These are phyloP conservation scores for Centruroides sculpturatus DNA, from an alignment of 1,140 invertebrate species.

Conservation along the genomic window DNA sequence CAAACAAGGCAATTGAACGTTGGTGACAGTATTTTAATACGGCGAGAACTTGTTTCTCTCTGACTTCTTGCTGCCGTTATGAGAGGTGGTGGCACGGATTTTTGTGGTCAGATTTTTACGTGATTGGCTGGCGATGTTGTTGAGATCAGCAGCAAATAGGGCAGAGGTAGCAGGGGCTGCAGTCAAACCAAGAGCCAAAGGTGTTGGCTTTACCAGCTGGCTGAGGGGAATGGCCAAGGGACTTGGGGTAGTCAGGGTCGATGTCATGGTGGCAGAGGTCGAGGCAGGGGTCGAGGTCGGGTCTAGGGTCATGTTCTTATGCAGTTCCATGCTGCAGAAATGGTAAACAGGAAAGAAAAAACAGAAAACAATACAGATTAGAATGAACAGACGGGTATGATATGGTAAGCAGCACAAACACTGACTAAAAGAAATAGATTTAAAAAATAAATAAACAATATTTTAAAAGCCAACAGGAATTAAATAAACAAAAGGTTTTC, in stretches of 20 bases:
- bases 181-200: constrained; percentile 33
- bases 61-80: constrained; percentile 45
- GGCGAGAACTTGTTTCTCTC: constrained; percentile 82
- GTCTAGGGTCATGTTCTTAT: constrained; percentile 68
- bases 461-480: no score
- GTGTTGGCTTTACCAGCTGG: constrained; percentile 79
- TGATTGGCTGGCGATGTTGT: constrained; percentile 58
- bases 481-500: no score
- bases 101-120: constrained; percentile 50
- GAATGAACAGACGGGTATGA: no score
- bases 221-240: constrained; percentile 77
- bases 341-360: no score
- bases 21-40: constrained; percentile 41
- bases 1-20: no score
- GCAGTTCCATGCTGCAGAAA: constrained; percentile 82
- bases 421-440: no score
- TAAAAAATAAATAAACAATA: no score
- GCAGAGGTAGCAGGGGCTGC: constrained; percentile 10
- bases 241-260: constrained; percentile 35
- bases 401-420: no score
- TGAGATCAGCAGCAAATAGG: constrained; percentile 34
- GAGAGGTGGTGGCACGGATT: constrained; percentile 46
- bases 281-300: constrained; percentile 35
- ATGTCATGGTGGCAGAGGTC: constrained; percentile 36
- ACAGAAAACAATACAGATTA: no score